These are phyloP conservation scores for Muscidifurax raptorellus DNA, from an alignment of 1,140 invertebrate species.

Conservation along the genomic window DNA sequence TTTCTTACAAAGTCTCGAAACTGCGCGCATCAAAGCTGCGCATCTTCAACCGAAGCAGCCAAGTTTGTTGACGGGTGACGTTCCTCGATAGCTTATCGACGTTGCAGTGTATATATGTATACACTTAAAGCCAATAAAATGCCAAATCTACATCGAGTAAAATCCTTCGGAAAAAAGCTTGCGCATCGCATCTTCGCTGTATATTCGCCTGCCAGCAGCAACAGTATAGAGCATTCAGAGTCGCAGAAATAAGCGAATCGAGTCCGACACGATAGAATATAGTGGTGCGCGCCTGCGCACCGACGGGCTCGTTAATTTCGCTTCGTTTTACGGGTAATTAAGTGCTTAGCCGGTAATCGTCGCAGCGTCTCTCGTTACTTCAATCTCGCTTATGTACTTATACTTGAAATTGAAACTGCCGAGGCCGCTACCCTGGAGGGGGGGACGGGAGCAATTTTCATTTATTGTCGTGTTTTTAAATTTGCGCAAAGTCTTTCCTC, in stretches of 20 bases:
- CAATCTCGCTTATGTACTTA: constrained; percentile 47
- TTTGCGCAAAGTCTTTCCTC: background rate
- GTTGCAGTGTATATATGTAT: too few species aligned
- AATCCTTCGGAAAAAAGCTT: too few species aligned
- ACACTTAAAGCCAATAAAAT: too few species aligned
- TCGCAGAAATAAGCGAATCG: background rate
- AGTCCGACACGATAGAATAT: background rate
- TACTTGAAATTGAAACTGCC: constrained; percentile 44
- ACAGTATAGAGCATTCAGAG: too few species aligned
- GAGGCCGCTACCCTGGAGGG: background rate
- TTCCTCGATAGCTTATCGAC: background rate
- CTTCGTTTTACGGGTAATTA: constrained; percentile 50
- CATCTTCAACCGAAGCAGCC: background rate
- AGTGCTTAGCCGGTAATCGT: constrained; percentile 46
- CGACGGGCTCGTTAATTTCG: constrained; percentile 39
- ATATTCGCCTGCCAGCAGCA: too few species aligned
- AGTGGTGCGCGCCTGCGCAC: background rate
- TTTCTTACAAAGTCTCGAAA: background rate
- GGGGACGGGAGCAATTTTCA: constrained; percentile 27
- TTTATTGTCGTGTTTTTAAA: constrained; percentile 7
- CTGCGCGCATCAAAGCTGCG: background rate
- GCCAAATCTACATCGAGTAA: too few species aligned
- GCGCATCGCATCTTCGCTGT: too few species aligned
- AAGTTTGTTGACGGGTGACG: background rate
- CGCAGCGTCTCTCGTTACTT: constrained; percentile 28